phyloP scores from a whole-genome alignment of 2,888 invertebrate species.

The Andrena dorsata region DNA sequence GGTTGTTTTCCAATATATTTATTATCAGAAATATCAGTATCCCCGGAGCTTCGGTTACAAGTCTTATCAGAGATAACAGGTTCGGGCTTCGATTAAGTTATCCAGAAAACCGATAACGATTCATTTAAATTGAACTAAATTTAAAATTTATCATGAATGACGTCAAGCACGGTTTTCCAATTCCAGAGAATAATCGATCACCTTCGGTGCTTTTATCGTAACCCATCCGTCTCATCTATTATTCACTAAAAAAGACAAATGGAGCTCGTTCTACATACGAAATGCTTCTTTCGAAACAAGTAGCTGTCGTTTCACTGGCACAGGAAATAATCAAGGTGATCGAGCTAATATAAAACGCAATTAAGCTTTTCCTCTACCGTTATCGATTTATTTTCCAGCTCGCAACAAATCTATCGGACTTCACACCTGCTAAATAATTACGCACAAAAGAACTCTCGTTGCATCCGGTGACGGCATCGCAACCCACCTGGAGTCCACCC shows the following conservation, averaged over 20 bases:
- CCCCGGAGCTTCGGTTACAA: background rate
- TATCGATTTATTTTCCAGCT: background rate
- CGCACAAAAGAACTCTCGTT: constrained; percentile 47
- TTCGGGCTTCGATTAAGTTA: background rate
- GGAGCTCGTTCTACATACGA: no score
- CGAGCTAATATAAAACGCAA: no score
- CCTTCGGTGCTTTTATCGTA: background rate
- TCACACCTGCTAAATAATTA: constrained; percentile 66
- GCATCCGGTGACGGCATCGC: constrained; percentile 61
- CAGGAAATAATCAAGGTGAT: no score
- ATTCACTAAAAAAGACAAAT: background rate
- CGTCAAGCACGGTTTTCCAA: background rate
- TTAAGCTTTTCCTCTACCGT: background rate
- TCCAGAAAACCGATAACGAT: background rate
- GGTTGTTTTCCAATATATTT: background rate
- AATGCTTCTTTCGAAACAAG: background rate
- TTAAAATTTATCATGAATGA: background rate
- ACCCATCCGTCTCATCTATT: no score
- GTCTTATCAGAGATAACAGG: constrained; percentile 11
- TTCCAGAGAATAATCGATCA: background rate
- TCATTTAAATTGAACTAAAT: background rate
- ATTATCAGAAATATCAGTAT: background rate
- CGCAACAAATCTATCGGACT: background rate
- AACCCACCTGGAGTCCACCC: constrained; percentile 55
- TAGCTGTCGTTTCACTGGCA: background rate